Base-by-base conservation (phyloP, 2,113 vertebrate species). In the Herpetotheres cachinnans region DNA sequence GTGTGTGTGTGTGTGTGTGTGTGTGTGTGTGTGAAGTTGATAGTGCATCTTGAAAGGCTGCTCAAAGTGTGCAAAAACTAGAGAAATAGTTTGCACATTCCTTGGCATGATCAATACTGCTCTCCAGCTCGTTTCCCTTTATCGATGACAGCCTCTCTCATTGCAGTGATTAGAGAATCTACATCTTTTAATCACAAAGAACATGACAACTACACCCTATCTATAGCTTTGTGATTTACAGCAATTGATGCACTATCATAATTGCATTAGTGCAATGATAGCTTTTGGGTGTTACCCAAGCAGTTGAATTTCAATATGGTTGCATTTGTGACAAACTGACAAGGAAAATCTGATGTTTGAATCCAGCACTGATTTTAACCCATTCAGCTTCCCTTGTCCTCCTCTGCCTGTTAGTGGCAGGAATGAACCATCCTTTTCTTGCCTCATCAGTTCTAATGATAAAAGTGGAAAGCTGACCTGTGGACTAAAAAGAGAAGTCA, bases 171-270 rank as follows among this genome's bases (percentile, higher is more conserved):
- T 94, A 98, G 90, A 97, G 93, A 96, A 82, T 82, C 80, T 91
- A 91, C 86, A 96, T 97, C 93, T 97, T 97, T 94, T 97, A 97
- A 98, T 97, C 94, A 95, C 93, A 76, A 93, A 89, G 90, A 97
- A 96, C 93, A 97, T 94, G 97, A 97, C 92, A 98, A 96, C 91
- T 94, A 93, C 91, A 97, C 36, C 62, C 50, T 86, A 94, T 94
- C 94, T 94, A 38, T 69, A 97, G 81, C 81, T 89, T 73, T 86
- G 86, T 97, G 96, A 97, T 96, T 97, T 97, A 95, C 85, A 96
- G 93, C 91, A 96, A 96, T 61, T 97, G 95, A 97, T 95, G 94
- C 20, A 16, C 69, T 88, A 82, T 86, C 90, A 93, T 95, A 98
- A 97, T 72, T 95, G 82, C 49, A 94, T 97, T 95, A 97, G 89